Percentiles rank a stretch among this genome's conserved stretches.
Conservation (phyloP, 2,113 vertebrate species). For the Corythoichthys haematopterus region DNA sequence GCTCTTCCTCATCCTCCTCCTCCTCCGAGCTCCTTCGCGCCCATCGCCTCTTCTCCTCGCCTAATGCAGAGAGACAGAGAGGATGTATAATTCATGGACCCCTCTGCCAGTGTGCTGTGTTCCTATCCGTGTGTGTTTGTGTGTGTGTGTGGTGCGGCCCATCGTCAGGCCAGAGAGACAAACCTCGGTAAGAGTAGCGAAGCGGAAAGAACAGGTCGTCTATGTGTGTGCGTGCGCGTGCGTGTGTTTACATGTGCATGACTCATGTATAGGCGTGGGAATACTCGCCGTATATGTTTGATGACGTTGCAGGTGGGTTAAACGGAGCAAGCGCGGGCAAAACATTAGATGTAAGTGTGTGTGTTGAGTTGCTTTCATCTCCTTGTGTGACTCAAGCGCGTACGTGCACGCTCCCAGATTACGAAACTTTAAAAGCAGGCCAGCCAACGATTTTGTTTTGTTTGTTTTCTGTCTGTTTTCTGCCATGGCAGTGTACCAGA, state of each 20-base stretch:
- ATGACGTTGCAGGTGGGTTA: conserved; percentile 5
- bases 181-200: conserved; percentile 29
- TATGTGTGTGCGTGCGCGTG: conserved; percentile 21
- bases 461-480: conserved; percentile 42
- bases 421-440: conserved; percentile 50
- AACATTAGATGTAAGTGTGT: conserved; percentile 18
- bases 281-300: conserved; percentile 25
- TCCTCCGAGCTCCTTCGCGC: conserved; percentile 15
- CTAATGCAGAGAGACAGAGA: conserved; percentile 65
- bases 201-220: conserved; percentile 48
- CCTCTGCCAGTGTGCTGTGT: conserved; percentile 50
- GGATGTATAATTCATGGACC: conserved; percentile 69
- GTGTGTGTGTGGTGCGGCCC: conserved; percentile 25
- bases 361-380: neutral
- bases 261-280: conserved; percentile 62
- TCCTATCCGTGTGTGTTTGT: conserved; percentile 24
- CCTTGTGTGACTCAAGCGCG: neutral
- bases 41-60: conserved; percentile 32
- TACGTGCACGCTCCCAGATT: conserved; percentile 24
- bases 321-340: conserved; percentile 18
- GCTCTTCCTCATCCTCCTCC: conserved; percentile 27
- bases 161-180: conserved; percentile 33
- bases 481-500: conserved; percentile 17
- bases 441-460: conserved; percentile 13
- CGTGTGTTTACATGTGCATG: conserved; percentile 26